Base-by-base conservation (phyloP, 2,797 vertebrate species). In the Cyclura pinguis region DNA sequence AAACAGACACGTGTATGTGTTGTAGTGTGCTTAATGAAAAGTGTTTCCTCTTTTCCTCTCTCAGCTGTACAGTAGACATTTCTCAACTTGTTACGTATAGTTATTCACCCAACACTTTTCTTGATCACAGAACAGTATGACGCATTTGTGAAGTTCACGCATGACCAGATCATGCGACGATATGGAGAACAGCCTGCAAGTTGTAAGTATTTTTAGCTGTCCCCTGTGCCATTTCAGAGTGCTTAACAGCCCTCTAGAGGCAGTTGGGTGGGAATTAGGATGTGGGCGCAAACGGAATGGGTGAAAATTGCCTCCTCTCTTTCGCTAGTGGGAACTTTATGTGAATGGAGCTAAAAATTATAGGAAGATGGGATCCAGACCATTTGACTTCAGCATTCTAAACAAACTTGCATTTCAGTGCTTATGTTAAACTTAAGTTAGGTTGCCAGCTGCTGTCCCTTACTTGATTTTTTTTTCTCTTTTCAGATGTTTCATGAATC, bases 131-230 rank as follows among this genome's bases (percentile, higher is more conserved):
- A 99, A 97, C 99, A 99, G 97, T 99, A 99, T 67, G 99, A 99
- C 93, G 98, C 98, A 0, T 99, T 99, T 94, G 99, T 99, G 97
- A 99, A 99, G 98, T 99, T 99, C 97, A 99, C 99, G 93, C 99
- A 99, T 94, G 99, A 99, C 96, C 99, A 99, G 29, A 98, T 99
- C 96, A 99, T 99, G 99, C 98, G 99, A 97, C 95, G 99, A 97
- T 99, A 99, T 90, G 99, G 99, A 96, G 99, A 99, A 98, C 99
- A 99, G 97, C 99, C 99, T 93, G 99, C 99, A 81, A 99, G 99
- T 97, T 99, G 99, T 99, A 96, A 98, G 99, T 99, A 97, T 95
- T 94, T 89, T 77, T 0, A 80, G 42, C 27, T 42, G 24, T 80
- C 80, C 38, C 59, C 86, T 73, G 1, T 9, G 78, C 24, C 18